Base-by-base conservation (phyloP, 2,888 invertebrate genomes). In the Buathra laborator region DNA sequence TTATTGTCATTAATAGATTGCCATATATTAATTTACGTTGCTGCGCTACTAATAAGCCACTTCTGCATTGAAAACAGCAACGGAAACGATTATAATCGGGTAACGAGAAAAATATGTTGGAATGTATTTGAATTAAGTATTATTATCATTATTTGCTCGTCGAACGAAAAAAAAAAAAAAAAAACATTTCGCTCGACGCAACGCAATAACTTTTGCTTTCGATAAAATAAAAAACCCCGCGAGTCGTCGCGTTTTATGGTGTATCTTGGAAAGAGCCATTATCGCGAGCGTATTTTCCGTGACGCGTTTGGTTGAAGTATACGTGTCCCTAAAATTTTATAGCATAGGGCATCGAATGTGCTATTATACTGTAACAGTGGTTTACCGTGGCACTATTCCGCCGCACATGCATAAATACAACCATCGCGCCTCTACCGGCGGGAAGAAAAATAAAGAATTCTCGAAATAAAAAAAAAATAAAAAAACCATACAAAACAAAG, bases 321-420 rank as follows among this genome's bases (percentile, higher is more conserved):
- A 46, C 14, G 43, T 37, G 24, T 12, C 12, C 46, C 44, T 67
- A 44, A 75, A 81, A 78, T 74, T 74, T 81, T 74, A 84, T 64
- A 77, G 71, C 48, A n/a, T 44, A 7, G 19, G 12, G 24, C 59
- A 7, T 51, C 44, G 64, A 72, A 77, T 77, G 77, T 72, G 24
- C 67, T 72, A 48, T 82, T 77, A 82, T 48, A 56, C 71, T 71
- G 77, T 71, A 82, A 82, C 53, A 82, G 77, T 72, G 74, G 64
- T 53, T 78, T 76, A 51, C 66, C 16, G 51, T 64, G 56, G 44
- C 44, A 43, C 59, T 37, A 84, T 77, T 37, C 37, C 37, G 24
- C 77, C 46, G 48, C 48, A 37, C 19, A 62, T 29, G 43, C 68
- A 51, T 16, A 32, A 19, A 46, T 62, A 51, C 77, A 9, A 0